Evolutionary conservation across 2,888 invertebrate species (phyloP), one percentile per base, ranked within the genome.

Genomic region (Colletes collaris): DNA sequence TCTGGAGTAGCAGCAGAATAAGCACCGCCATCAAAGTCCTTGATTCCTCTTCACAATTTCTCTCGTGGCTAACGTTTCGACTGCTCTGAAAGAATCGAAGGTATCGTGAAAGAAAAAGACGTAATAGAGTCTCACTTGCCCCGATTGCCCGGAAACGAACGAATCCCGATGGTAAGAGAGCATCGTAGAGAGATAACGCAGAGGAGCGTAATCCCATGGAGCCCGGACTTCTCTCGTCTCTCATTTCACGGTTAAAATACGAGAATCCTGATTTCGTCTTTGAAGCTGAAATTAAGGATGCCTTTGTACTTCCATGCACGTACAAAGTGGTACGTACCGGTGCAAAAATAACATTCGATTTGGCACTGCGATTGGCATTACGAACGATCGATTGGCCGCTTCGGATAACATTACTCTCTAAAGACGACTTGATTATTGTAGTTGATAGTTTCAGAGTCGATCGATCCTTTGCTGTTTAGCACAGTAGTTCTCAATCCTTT

Each of bases 81-180:
- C 68, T 59, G 46, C 58, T 58, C 64, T 56, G 71, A 65, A 71
- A 76, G 76, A 84, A 79, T 84, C 79, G 85, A 71, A 74, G 70
- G 83, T 70, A 78, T 70, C 80, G 79, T 35, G 78, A 67, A 72
- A 68, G 79, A 76, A 83, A 87, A 77, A 74, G 66, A 72, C 77
- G 77, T 76, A 84, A 84, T 79, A 72, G 79, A 82, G 79, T 83
- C 76, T 82, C 84, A 75, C 79, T 83, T 86, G 81, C 73, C 76
- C 73, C 85, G 85, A 87, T 87, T 85, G 86, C 79, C 82, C 82
- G 82, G 87, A 88, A 88, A 86, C 83, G 84, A 85, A 87, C 80
- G 88, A 84, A 79, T 81, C 74, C 65, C 78, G 59, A 73, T 70
- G 77, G 84, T 79, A 87, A 83, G 86, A 74, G 75, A 77, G 75